Conservation (phyloP, 2,888 invertebrate species). For the Microctonus aethiopoides region DNA sequence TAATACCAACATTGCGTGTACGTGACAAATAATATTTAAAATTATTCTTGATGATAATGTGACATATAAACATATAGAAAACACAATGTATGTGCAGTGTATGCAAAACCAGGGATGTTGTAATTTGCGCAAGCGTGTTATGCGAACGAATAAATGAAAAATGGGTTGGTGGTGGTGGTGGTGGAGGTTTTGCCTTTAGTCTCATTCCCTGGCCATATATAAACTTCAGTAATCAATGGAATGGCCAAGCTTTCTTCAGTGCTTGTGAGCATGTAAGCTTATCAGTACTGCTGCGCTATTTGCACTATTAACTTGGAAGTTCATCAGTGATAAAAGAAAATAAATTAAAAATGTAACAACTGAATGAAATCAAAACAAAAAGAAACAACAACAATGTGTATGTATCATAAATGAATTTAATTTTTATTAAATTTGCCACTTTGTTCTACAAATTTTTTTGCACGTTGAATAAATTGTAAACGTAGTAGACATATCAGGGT, state of each 20-base stretch:
- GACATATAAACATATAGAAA: neutral
- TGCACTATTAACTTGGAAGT: conserved; percentile 11
- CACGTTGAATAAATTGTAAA: neutral
- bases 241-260: conserved; percentile 40
- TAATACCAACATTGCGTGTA: conserved; percentile 9
- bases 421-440: neutral
- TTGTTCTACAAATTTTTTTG: neutral
- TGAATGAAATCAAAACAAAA: neutral
- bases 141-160: neutral
- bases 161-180: neutral
- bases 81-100: neutral
- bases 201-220: conserved; percentile 31
- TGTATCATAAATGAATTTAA: neutral
- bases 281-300: neutral
- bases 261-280: conserved; percentile 28
- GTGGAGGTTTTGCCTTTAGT: neutral
- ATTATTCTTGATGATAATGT: neutral
- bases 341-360: neutral
- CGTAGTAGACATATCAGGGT: neutral
- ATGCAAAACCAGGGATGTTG: neutral
- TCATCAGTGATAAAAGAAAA: neutral
- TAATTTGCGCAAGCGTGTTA: conserved; percentile 42
- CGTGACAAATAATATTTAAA: neutral
- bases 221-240: conserved; percentile 50
- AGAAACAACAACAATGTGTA: neutral